Evolutionary conservation across 2,888 invertebrate species (phyloP).

Genomic region (Lymantria dispar): DNA sequence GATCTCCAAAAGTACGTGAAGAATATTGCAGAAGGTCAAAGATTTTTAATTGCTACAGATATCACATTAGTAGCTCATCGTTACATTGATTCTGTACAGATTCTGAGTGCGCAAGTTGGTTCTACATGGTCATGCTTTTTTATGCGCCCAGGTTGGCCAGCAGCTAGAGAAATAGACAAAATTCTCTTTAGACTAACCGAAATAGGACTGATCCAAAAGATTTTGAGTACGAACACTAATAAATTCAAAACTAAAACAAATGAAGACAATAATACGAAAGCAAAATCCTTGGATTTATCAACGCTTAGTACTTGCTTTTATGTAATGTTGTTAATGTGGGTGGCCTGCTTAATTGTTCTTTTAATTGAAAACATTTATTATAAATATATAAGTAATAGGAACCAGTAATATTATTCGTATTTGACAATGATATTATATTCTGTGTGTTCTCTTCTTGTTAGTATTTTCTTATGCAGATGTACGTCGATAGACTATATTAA

Average conservation of each 20-base stretch:
- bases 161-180: slow-evolving; percentile 32
- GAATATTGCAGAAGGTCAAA: slow-evolving; percentile 42
- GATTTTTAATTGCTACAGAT: slow-evolving; percentile 43
- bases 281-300: slow-evolving; percentile 33
- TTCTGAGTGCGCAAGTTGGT: slow-evolving; percentile 38
- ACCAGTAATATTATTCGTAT: not conserved
- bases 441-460: too few relatives aligned
- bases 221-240: not conserved
- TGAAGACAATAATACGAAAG: slow-evolving; percentile 4
- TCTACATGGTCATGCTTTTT: slow-evolving; percentile 35
- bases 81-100: slow-evolving; percentile 37
- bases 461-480: too few relatives aligned
- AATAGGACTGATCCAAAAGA: slow-evolving; percentile 27
- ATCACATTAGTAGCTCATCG: slow-evolving; percentile 16
- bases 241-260: slow-evolving; percentile 1
- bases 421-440: too few relatives aligned
- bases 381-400: slow-evolving; percentile 4
- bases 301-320: slow-evolving; percentile 48
- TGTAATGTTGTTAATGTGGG: slow-evolving; percentile 37
- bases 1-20: slow-evolving; percentile 30
- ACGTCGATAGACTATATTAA: too few relatives aligned
- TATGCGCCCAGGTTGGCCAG: slow-evolving; percentile 60
- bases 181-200: slow-evolving; percentile 38
- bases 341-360: slow-evolving; percentile 39
- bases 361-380: slow-evolving; percentile 40